phyloP scores from a whole-genome alignment of 2,888 invertebrate genomes.

The Mellilla xanthometata region DNA sequence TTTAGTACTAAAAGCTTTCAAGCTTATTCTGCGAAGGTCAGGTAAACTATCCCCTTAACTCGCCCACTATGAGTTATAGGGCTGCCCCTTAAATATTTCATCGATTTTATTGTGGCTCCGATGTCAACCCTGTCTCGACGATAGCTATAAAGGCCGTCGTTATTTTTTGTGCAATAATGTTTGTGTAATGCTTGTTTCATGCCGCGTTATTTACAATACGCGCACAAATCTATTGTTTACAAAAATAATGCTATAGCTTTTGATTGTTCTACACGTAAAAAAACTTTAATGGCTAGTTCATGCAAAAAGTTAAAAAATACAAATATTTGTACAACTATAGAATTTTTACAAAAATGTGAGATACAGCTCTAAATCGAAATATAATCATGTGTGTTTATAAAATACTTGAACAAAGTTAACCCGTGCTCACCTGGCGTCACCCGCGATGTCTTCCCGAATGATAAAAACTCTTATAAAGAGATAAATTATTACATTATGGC shows the following conservation, averaged over 20 bases:
- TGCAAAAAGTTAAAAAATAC: too few relatives aligned
- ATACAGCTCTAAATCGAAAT: too few relatives aligned
- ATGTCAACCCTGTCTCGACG: conserved; percentile 78
- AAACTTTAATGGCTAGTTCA: too few relatives aligned
- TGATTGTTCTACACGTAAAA: background rate
- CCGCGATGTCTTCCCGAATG: conserved; percentile 64
- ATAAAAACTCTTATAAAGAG: conserved; percentile 80
- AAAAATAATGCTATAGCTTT: conserved; percentile 26
- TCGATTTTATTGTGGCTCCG: conserved; percentile 82
- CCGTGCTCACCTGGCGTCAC: conserved; percentile 75
- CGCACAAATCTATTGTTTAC: conserved; percentile 16
- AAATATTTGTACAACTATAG: too few relatives aligned
- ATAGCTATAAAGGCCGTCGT: conserved; percentile 66
- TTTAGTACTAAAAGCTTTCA: too few relatives aligned
- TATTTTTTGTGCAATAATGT: conserved; percentile 61
- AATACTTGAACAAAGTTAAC: conserved; percentile 58
- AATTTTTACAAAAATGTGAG: too few relatives aligned
- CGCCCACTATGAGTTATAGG: conserved; percentile 66
- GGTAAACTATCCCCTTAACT: conserved; percentile 38
- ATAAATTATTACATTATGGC: conserved; percentile 82
- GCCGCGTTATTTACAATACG: conserved; percentile 47
- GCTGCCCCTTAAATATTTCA: conserved; percentile 77
- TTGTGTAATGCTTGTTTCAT: conserved; percentile 51
- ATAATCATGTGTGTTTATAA: too few relatives aligned
- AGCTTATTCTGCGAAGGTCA: too few relatives aligned